Conservation (phyloP, 2,797 vertebrate genomes). For the Novumbra hubbsi region DNA sequence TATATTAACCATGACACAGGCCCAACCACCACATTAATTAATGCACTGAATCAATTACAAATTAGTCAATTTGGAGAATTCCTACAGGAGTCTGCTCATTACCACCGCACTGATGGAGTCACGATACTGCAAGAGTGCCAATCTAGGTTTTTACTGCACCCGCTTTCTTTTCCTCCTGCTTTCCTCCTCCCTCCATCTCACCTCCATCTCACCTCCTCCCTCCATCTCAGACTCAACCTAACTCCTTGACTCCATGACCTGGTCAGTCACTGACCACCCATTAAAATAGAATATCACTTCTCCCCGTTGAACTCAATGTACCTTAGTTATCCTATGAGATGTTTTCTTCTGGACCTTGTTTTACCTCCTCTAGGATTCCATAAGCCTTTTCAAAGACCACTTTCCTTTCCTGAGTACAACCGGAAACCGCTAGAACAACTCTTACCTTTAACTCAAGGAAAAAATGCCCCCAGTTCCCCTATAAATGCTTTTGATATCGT, state of each 20-base stretch:
- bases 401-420: neutral
- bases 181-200: neutral
- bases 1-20: conserved; percentile 82
- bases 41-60: conserved; percentile 82
- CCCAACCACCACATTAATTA: conserved; percentile 78
- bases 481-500: conserved; percentile 33
- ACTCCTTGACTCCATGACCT: neutral
- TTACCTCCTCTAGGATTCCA: neutral
- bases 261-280: neutral
- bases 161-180: neutral
- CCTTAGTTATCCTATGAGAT: neutral
- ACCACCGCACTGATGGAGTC: conserved; percentile 70
- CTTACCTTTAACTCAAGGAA: conserved; percentile 8
- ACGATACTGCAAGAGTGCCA: conserved; percentile 27
- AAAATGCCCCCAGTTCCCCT: conserved; percentile 19
- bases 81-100: conserved; percentile 75
- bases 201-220: neutral
- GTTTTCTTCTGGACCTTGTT: no score
- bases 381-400: neutral
- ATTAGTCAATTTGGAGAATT: conserved; percentile 79
- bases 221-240: neutral
- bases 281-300: neutral
- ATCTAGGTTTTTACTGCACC: conserved; percentile 48
- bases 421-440: conserved; percentile 1
- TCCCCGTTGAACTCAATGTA: neutral